A percentile compares a stretch with the other conserved stretches of the same genome.
These are phyloP conservation scores for Bombus consobrinus DNA, from an alignment of 1,140 invertebrate species.

Conservation along the genomic window DNA sequence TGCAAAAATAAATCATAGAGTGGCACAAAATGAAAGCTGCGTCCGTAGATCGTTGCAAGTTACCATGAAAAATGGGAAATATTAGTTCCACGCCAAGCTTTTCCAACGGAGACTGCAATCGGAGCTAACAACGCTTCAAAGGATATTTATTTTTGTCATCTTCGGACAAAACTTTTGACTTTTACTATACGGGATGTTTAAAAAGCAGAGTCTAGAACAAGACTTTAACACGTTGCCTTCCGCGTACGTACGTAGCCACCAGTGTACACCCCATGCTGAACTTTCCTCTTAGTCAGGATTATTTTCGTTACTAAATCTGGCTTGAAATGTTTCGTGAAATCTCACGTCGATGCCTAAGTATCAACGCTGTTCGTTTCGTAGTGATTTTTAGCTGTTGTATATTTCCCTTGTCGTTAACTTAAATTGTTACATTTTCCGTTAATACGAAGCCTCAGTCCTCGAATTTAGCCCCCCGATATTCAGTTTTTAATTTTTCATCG, in stretches of 20 bases:
- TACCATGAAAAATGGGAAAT: no score
- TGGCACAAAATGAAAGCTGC: no score
- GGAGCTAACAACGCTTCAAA: not conserved
- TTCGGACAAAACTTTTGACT: not conserved
- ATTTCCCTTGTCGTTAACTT: not conserved
- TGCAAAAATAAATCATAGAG: no score
- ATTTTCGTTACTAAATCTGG: conserved; percentile 12
- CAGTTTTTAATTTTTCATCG: no score
- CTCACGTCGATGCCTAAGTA: not conserved
- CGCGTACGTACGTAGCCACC: not conserved
- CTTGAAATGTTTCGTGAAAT: not conserved
- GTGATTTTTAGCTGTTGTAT: not conserved
- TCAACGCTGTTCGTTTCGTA: not conserved
- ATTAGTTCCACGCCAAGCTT: not conserved
- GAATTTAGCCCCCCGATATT: no score
- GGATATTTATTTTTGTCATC: not conserved
- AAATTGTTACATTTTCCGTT: no score
- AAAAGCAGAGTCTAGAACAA: not conserved
- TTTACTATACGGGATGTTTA: not conserved
- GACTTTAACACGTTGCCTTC: not conserved
- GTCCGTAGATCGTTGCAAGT: no score
- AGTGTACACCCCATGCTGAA: not conserved
- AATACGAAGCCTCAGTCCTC: no score
- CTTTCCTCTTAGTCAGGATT: not conserved
- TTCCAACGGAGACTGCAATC: not conserved